Evolutionary conservation across 30 jellyfish, hydroid and myxozoan species (phyloP).

Genomic region (Chrysaora quinquecirrha): DNA sequence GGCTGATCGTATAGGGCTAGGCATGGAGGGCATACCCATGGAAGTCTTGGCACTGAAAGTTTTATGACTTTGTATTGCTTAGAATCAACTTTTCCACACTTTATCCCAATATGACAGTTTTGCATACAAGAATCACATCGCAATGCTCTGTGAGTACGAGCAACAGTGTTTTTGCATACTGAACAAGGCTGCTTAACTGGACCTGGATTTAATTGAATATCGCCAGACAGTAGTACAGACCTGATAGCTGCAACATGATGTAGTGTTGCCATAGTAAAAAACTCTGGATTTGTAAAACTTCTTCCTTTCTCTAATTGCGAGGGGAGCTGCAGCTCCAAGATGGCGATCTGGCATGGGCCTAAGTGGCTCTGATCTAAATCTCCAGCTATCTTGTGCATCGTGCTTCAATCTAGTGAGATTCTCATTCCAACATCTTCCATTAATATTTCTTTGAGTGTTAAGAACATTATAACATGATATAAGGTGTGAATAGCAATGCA

Average conservation of each 20-base stretch:
- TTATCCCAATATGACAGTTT: slow-evolving; percentile 10
- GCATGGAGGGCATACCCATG: slow-evolving; percentile 62
- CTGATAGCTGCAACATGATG: slow-evolving; percentile 37
- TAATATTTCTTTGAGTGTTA: not conserved
- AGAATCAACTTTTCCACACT: slow-evolving; percentile 28
- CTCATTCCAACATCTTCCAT: not conserved
- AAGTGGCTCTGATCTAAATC: slow-evolving; percentile 26
- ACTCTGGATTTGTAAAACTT: slow-evolving; percentile 5
- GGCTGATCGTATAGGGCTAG: slow-evolving; percentile 16
- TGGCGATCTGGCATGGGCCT: slow-evolving; percentile 41
- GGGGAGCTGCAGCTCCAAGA: slow-evolving; percentile 32
- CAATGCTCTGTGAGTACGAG: slow-evolving; percentile 17
- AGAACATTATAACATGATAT: not conserved
- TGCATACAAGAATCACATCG: slow-evolving; percentile 7
- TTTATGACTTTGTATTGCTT: slow-evolving; percentile 5
- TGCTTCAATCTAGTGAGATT: not conserved
- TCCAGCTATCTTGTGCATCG: slow-evolving; percentile 3
- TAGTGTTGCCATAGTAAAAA: not conserved
- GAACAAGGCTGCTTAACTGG: slow-evolving; percentile 9
- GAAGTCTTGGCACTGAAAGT: slow-evolving; percentile 20
- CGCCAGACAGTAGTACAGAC: slow-evolving; percentile 23
- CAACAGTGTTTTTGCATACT: slow-evolving; percentile 4
- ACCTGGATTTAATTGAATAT: slow-evolving; percentile 10
- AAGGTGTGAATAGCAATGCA: not conserved
- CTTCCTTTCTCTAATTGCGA: slow-evolving; percentile 14